Evolutionary conservation across 2,113 vertebrate genomes (phyloP), one percentile per base, ranked within the genome.

Genomic region (Poicephalus gulielmi): DNA sequence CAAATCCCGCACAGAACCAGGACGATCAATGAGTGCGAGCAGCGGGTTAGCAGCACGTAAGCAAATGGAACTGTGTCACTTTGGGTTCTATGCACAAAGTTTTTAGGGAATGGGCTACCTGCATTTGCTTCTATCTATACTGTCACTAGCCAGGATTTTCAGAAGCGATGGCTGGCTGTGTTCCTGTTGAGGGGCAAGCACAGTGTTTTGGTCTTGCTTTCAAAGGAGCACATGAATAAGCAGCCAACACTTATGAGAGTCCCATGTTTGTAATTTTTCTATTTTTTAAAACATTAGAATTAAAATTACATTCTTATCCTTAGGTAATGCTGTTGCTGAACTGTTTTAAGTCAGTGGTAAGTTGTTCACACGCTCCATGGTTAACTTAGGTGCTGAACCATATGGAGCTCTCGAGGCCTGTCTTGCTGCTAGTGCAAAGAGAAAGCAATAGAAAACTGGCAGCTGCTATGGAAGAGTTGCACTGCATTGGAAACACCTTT

Each of bases 11-110:
- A 98, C 97, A 2, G 99, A 99, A 83, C 99, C 99, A 1, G 99
- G 99, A 5, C 98, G 99, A 18, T 99, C 99, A 50, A 99, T 99
- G 99, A 99, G 99, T 4, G 99, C 99, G 12, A 99, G 99, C 98
- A 99, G 99, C 4, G 99, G 99, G 17, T 97, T 99, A 67, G 99
- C 99, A 84, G 98, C 99, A 97, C 98, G 99, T 99, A 98, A 99
- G 99, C 99, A 49, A 66, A 77, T 83, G 7, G 16, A 37, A 43
- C 46, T n/a, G 3, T 19, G 20, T 69, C 17, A 52, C 35, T 47
- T 11, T 64, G 90, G 62, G 50, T 41, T 46, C 80, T 49, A 2
- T 28, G 22, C 64, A 60, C 46, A 14, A 13, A 16, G 10, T 9
- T 47, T 53, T 35, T 60, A 49, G 77, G 53, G 43, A 43, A 17